Evolutionary conservation across 2,797 vertebrate species (phyloP).

Genomic region (Hyperoplus lanceolatus): DNA sequence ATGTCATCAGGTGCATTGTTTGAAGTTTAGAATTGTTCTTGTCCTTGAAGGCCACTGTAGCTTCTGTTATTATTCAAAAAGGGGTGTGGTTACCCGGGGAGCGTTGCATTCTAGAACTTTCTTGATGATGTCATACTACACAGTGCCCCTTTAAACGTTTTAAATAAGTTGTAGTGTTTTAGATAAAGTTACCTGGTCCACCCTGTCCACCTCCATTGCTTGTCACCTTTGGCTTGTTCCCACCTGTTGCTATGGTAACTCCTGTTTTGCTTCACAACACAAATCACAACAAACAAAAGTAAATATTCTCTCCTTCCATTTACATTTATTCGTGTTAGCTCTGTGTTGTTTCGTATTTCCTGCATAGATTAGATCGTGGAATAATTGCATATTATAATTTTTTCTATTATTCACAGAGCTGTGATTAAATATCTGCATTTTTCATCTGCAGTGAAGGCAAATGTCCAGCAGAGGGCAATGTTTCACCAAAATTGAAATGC

Average conservation of each 20-base stretch:
- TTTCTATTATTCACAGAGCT: no score
- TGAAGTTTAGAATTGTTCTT: no score
- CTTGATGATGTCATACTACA: no score
- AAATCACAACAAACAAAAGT: slow-evolving; percentile 39
- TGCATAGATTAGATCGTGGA: no score
- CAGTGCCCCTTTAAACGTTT: no score
- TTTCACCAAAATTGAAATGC: slow-evolving; percentile 35
- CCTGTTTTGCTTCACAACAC: slow-evolving; percentile 23
- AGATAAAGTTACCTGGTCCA: not conserved
- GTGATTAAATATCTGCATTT: accelerated
- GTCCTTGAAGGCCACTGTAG: no score
- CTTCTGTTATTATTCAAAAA: no score
- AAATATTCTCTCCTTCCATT: not conserved
- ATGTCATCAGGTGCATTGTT: no score
- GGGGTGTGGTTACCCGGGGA: no score
- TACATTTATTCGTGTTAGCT: not conserved
- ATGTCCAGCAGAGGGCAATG: slow-evolving; percentile 61
- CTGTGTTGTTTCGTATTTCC: not conserved
- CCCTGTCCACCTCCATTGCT: slow-evolving; percentile 50
- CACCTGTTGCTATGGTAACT: slow-evolving; percentile 62
- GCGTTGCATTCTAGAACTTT: no score
- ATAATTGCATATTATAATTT: no score
- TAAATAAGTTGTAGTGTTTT: not conserved
- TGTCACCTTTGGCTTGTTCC: not conserved
- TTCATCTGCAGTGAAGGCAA: not conserved